These are phyloP conservation scores for Silurus meridionalis DNA, from an alignment of 2,113 vertebrate genomes.

Conservation along the genomic window DNA sequence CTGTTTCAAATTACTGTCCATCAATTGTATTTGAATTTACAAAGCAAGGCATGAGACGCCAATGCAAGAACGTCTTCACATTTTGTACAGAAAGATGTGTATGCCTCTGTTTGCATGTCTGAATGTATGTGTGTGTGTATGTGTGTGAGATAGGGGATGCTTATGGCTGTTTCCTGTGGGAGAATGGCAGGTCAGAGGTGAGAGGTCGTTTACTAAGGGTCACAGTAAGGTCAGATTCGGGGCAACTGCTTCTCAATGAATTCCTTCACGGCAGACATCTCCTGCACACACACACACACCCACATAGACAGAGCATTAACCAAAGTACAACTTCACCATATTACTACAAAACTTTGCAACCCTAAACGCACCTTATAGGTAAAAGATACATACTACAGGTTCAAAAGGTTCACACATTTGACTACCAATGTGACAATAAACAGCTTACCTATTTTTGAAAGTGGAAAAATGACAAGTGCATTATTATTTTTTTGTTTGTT, in stretches of 20 bases:
- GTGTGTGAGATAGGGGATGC: conserved; percentile 52
- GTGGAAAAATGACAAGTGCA: neutral
- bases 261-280: conserved; percentile 93
- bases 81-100: conserved; percentile 45
- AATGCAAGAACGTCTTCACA: conserved; percentile 53
- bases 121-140: conserved; percentile 11
- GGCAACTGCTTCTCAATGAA: conserved; percentile 96
- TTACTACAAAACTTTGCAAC: neutral
- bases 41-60: conserved; percentile 49
- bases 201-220: conserved; percentile 70
- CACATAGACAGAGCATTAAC: neutral
- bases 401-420: neutral
- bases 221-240: conserved; percentile 83
- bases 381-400: neutral
- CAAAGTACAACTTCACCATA: neutral
- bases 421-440: neutral
- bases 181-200: conserved; percentile 73
- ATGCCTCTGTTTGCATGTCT: conserved; percentile 36
- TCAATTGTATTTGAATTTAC: conserved; percentile 23
- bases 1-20: conserved; percentile 35
- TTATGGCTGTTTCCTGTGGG: conserved; percentile 84
- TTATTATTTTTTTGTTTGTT: neutral
- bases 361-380: neutral
- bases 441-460: neutral
- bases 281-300: conserved; percentile 73